phyloP scores from a whole-genome alignment of 2,797 vertebrate genomes.

The Acropternis orthonyx region DNA sequence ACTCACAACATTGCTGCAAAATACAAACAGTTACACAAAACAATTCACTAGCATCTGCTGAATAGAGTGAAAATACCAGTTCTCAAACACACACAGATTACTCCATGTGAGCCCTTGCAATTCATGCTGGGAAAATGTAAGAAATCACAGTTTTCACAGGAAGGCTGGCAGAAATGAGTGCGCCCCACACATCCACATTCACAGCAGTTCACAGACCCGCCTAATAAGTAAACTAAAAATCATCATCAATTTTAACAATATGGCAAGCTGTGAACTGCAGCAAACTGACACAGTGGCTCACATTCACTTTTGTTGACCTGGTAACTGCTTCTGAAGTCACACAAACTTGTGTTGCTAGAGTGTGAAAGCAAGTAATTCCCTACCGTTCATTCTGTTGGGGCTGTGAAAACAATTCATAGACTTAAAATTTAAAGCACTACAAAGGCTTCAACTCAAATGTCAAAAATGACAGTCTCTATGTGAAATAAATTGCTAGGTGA shows the following conservation, averaged over 20 bases:
- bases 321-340: not conserved
- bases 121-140: not conserved
- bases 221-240: not conserved
- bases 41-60: not conserved
- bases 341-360: not conserved
- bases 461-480: not conserved
- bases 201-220: not conserved
- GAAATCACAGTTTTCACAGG: not conserved
- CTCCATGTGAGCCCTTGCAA: not conserved
- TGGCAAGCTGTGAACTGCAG: not conserved
- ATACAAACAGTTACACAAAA: not conserved
- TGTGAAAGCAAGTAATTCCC: not conserved
- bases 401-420: not conserved
- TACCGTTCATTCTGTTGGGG: not conserved
- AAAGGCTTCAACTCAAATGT: not conserved
- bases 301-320: not conserved
- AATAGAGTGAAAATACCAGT: not conserved
- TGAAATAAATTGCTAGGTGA: not conserved
- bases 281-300: not conserved
- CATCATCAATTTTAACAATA: not conserved
- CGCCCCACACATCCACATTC: not conserved
- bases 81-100: not conserved
- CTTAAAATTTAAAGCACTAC: not conserved
- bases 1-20: not conserved
- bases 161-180: not conserved